phyloP scores from a whole-genome alignment of 2,797 vertebrate species.

The Kryptolebias ocellatus region DNA sequence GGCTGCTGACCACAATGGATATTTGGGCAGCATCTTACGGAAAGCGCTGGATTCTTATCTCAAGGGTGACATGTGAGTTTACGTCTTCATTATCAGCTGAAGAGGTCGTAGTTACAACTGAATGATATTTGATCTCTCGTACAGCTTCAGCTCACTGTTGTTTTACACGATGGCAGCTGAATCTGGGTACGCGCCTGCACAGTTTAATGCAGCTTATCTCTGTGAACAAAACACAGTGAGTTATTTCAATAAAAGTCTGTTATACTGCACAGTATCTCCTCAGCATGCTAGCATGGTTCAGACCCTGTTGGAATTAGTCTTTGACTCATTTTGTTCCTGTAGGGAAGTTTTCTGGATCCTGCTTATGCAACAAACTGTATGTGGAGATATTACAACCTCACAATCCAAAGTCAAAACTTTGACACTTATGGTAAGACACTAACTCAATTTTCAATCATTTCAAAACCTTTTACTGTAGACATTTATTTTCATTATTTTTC shows the following conservation, averaged over 20 bases:
- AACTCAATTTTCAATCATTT: neutral
- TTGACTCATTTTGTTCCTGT: slow-evolving; percentile 3
- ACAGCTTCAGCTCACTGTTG: slow-evolving; percentile 79
- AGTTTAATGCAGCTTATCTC: slow-evolving; percentile 84
- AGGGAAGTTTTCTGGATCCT: slow-evolving; percentile 72
- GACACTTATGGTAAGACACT: slow-evolving; percentile 73
- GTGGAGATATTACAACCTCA: slow-evolving; percentile 83
- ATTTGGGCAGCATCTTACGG: slow-evolving; percentile 79
- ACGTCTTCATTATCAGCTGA: neutral
- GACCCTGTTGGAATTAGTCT: neutral
- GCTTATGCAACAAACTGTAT: slow-evolving; percentile 70
- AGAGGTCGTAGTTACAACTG: neutral
- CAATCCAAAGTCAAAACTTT: slow-evolving; percentile 72
- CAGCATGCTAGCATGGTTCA: neutral
- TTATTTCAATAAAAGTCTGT: neutral
- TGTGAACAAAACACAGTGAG: slow-evolving; percentile 82
- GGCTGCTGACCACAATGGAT: slow-evolving; percentile 84
- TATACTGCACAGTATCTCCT: neutral
- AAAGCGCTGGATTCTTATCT: slow-evolving; percentile 81
- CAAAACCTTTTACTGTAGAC: neutral
- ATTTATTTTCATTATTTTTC: neutral
- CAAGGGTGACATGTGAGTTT: slow-evolving; percentile 73
- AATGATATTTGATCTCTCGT: slow-evolving; percentile 9
- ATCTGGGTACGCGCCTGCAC: slow-evolving; percentile 77
- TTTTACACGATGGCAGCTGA: slow-evolving; percentile 83